Evolutionary conservation across 2,888 invertebrate species (phyloP), one percentile per base, ranked within the genome.

Genomic region (Notodonta ziczac): DNA sequence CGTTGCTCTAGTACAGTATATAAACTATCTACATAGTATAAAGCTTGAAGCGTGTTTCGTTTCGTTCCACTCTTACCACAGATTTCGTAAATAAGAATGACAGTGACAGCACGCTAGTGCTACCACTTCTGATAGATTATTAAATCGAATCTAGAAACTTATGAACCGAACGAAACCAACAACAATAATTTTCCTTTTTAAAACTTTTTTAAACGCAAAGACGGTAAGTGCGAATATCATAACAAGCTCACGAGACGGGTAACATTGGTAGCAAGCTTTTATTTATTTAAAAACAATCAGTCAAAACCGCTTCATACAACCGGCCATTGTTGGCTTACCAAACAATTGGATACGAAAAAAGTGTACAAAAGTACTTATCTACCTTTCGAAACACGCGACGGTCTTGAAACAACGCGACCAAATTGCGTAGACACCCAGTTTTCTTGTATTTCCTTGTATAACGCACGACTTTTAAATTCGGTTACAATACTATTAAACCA

Each of bases 231-330:
- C 50, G 50, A 50, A 16, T 46, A n/a, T 10, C n/a, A 46, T n/a
- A 10, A 40, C 39, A 40, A 55, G 39, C 32, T 40, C 2, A 14
- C 55, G 14, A 44, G 56, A 44, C 44, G 53, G 55, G 16, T 56
- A 60, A 82, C 70, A 80, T 81, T 81, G 61, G 84, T 79, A 82
- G 84, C 70, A 12, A 24, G 32, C 24, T 42, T 14, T 56, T 79
- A 74, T 78, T 75, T 77, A 74, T 76, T 74, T 78, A 75, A 79
- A 44, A 76, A 81, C 78, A 81, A 78, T 78, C 71, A 72, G 65
- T 77, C 73, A 74, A 76, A 75, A 73, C 70, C 63, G 68, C 62
- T 69, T 74, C 65, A 63, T 58, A 65, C 60, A 56, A 57, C 62
- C 51, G 63, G 61, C 73, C 74, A 74, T 77, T 77, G 76, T 77